Conservation (phyloP, 2,797 vertebrate genomes). For the Enteromius argenteus region DNA sequence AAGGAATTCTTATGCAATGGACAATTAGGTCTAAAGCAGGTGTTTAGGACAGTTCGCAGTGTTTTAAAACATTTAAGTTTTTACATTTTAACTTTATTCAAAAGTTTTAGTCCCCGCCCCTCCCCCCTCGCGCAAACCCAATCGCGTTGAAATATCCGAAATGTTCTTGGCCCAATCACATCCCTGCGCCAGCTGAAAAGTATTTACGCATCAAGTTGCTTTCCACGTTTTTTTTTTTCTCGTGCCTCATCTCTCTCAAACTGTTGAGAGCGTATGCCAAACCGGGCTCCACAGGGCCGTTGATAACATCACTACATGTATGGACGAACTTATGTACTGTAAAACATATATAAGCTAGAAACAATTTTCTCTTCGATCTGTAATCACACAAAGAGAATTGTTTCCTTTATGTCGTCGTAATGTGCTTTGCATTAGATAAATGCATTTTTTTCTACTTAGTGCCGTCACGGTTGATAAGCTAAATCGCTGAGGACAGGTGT, state of each 20-base stretch:
- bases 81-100: background rate
- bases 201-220: constrained; percentile 43
- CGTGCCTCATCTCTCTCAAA: constrained; percentile 54
- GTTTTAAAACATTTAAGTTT: constrained; percentile 8
- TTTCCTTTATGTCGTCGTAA: constrained; percentile 43
- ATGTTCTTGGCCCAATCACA: constrained; percentile 48
- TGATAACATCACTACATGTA: constrained; percentile 49
- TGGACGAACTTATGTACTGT: constrained; percentile 60
- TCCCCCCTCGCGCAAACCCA: background rate
- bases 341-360: constrained; percentile 62
- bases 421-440: constrained; percentile 53
- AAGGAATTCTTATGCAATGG: background rate
- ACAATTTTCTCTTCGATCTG: constrained; percentile 46
- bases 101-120: constrained; percentile 2
- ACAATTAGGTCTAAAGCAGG: constrained; percentile 21
- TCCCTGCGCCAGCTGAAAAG: constrained; percentile 50
- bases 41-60: background rate
- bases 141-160: background rate
- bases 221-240: constrained; percentile 34
- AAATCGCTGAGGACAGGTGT: constrained; percentile 45
- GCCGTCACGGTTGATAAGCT: constrained; percentile 59
- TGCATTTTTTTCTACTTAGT: constrained; percentile 58
- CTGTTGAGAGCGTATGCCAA: constrained; percentile 56
- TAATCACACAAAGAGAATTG: constrained; percentile 45
- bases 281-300: constrained; percentile 41